Percentiles rank a stretch among this genome's conserved stretches.
Evolutionary conservation across 2,888 invertebrate genomes (phyloP).

Genomic region (Diarsia dahlii): DNA sequence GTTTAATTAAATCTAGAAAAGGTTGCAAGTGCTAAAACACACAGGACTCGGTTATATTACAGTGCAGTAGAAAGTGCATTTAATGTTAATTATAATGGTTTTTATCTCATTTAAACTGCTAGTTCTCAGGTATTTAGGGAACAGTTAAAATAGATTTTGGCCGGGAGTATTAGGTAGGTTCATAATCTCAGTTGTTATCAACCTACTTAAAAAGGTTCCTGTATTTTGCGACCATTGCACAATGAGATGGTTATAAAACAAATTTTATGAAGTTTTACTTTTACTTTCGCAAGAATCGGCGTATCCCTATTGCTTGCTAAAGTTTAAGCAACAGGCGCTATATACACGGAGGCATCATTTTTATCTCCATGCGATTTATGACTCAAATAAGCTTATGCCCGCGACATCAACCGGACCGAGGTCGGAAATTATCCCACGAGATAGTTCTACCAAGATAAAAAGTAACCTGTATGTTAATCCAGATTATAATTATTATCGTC

Average conservation of each 20-base stretch:
- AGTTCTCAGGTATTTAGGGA: background rate
- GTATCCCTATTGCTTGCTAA: constrained; percentile 16
- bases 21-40: constrained; percentile 20
- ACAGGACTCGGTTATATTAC: constrained; percentile 11
- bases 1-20: constrained; percentile 49
- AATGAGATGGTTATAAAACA: background rate
- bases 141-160: background rate
- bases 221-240: no score
- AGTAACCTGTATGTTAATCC: no score
- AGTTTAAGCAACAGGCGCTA: constrained; percentile 16
- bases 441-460: no score
- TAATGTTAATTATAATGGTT: constrained; percentile 23
- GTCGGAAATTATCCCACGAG: no score
- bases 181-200: background rate
- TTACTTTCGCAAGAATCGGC: background rate
- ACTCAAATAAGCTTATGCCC: background rate
- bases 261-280: background rate
- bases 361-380: background rate
- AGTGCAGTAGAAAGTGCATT: constrained; percentile 14
- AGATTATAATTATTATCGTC: no score
- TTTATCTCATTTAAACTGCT: background rate
- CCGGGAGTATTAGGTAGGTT: background rate
- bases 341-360: background rate
- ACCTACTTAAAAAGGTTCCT: background rate
- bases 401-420: no score